A percentile compares a stretch with the other conserved stretches of the same genome.
These are phyloP conservation scores for Machaerirhynchus nigripectus DNA, from an alignment of 2,113 vertebrate genomes.

Conservation along the genomic window DNA sequence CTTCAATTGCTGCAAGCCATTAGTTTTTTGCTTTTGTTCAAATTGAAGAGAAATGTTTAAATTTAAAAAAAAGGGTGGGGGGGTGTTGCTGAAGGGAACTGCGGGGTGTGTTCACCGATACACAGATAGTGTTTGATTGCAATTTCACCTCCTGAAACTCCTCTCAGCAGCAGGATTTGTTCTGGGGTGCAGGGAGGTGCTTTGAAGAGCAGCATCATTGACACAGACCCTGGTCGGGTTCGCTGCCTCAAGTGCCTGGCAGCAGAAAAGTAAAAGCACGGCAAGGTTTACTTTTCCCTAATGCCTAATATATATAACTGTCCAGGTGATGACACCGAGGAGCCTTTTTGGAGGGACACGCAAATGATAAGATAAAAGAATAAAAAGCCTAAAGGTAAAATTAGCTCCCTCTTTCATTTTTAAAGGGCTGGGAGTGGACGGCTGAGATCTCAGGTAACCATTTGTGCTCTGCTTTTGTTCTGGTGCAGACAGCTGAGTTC, in stretches of 20 bases:
- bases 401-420: neutral
- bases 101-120: neutral
- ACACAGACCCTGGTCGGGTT: neutral
- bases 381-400: neutral
- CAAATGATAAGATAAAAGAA: neutral
- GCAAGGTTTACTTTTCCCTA: neutral
- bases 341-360: neutral
- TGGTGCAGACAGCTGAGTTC: neutral
- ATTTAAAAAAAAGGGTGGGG: neutral
- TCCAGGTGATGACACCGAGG: neutral
- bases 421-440: neutral
- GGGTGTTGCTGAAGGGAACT: neutral
- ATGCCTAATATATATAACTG: neutral
- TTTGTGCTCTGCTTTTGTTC: neutral
- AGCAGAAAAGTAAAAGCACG: neutral
- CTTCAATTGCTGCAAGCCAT: neutral
- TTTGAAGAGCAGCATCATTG: neutral
- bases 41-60: neutral
- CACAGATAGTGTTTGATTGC: neutral
- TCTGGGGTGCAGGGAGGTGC: neutral
- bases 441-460: neutral
- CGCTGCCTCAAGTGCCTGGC: neutral
- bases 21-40: neutral
- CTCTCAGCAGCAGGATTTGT: neutral
- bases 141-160: neutral